These are phyloP conservation scores for Platyrinchus mystaceus DNA, from an alignment of 2,797 vertebrate genomes.

Conservation along the genomic window DNA sequence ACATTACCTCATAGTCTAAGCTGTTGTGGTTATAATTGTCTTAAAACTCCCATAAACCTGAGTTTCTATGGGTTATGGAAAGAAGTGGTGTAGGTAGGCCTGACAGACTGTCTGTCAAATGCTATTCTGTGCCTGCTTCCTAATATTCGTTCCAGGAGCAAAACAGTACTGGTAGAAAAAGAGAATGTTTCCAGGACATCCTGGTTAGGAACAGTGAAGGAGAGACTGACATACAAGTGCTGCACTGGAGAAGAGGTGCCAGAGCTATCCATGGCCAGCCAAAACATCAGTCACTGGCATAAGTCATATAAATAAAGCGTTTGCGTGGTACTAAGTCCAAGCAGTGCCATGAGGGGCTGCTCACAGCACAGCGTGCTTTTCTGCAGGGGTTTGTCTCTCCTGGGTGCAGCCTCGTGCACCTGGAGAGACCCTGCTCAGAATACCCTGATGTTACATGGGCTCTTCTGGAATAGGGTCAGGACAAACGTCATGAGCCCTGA, in stretches of 20 bases:
- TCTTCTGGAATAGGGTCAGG: background rate
- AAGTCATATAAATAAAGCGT: rapidly evolving
- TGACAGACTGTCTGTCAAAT: background rate
- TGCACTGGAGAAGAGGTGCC: background rate
- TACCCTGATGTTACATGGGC: rapidly evolving
- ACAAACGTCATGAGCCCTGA: rapidly evolving
- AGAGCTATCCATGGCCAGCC: background rate
- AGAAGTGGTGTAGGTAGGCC: background rate
- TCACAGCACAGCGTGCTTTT: background rate
- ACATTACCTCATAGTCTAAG: background rate
- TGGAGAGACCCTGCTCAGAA: background rate
- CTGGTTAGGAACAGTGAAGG: background rate
- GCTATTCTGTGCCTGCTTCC: background rate
- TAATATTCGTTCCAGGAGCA: background rate
- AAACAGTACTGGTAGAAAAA: background rate
- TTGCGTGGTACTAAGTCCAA: rapidly evolving
- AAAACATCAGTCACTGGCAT: rapidly evolving
- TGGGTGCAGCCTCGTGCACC: no score
- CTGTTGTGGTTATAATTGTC: background rate
- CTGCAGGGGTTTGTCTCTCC: background rate
- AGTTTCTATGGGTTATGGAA: background rate
- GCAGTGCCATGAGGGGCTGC: background rate
- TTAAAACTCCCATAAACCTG: background rate
- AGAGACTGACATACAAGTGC: background rate
- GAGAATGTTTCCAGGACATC: background rate